Evolutionary conservation across 2,888 invertebrate species (phyloP), one percentile per base, ranked within the genome.

Genomic region (Azorinus chamasolen): DNA sequence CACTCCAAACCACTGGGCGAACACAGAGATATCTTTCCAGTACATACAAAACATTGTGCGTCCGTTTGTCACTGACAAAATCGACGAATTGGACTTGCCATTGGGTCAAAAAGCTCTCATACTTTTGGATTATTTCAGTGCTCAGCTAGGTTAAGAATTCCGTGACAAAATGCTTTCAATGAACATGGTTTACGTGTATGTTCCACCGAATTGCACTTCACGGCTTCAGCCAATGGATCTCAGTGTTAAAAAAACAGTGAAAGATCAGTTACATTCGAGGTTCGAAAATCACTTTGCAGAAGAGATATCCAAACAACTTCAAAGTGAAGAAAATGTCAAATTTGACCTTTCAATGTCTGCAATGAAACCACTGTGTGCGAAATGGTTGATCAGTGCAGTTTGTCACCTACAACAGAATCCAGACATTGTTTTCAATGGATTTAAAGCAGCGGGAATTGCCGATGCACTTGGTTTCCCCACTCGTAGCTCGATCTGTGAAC

Each of bases 211-310:
- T 22, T 65, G 65, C 48, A 55, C 62, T 8, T 61, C 61, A 18
- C 43, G 46, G 37, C 24, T 70, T 5, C 62, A 61, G 57, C 69
- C 62, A 1, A 46, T 62, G 58, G 70, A 70, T 43, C 37, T 63
- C 5, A 20, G 25, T 22, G 48, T 71, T 20, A 51, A 71, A 20
- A 71, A 71, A 50, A 24, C 50, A 0, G 57, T 66, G 4, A 66
- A 66, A 50, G n/a, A 27, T n/a, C 6, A 58, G 39, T 16, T 66
- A 24, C n/a, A 48, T 10, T 5, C 18, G 14, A 25, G 10, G 16
- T 66, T 66, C 45, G 48, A 66, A 39, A 37, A 16, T 3, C 57
- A 57, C 57, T 66, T 57, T 41, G 46, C 66, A 10, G 32, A 57
- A 3, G 20, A 57, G 18, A 57, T 66, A n/a, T 20, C 57, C 22